Percentiles rank a stretch among this genome's conserved stretches.
These are phyloP conservation scores for Tychaedon coryphoeus DNA, from an alignment of 2,113 vertebrate species.

Conservation along the genomic window DNA sequence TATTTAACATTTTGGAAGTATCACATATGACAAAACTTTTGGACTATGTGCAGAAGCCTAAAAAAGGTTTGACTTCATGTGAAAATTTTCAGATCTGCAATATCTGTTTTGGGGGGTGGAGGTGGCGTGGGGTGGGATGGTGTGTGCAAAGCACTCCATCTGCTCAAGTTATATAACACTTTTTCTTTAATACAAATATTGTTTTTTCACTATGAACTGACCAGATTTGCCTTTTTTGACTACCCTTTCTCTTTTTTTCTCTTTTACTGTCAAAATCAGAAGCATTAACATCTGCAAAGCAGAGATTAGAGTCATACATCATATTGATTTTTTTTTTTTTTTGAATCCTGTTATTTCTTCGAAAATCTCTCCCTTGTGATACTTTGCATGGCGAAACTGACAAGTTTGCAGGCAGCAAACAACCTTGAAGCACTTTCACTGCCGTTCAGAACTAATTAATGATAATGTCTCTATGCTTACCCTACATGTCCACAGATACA, in stretches of 20 bases:
- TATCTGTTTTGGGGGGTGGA: not conserved
- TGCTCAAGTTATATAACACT: not conserved
- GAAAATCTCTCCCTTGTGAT: slow-evolving; percentile 45
- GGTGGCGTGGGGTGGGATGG: no score
- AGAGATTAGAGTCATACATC: slow-evolving; percentile 58
- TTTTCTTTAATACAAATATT: not conserved
- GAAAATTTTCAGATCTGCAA: not conserved
- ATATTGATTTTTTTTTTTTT: not conserved
- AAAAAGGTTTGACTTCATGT: not conserved
- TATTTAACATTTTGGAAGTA: not conserved
- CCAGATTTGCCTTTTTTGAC: not conserved
- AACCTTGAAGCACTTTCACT: slow-evolving; percentile 40
- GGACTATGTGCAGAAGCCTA: not conserved
- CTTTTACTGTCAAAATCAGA: not conserved
- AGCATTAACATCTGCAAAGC: slow-evolving; percentile 40
- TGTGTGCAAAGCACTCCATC: not conserved
- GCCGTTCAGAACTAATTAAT: slow-evolving; percentile 50
- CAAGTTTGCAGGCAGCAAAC: slow-evolving; percentile 40
- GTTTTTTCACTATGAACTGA: not conserved
- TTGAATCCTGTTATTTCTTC: slow-evolving; percentile 1
- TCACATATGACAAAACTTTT: not conserved
- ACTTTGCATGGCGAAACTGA: slow-evolving; percentile 1
- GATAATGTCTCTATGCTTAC: not conserved
- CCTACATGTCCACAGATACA: not conserved
- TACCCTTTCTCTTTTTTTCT: not conserved